A percentile compares a stretch with the other conserved stretches of the same genome.
Evolutionary conservation across 1,140 invertebrate species (phyloP).

Genomic region (Diachasmimorpha longicaudata): DNA sequence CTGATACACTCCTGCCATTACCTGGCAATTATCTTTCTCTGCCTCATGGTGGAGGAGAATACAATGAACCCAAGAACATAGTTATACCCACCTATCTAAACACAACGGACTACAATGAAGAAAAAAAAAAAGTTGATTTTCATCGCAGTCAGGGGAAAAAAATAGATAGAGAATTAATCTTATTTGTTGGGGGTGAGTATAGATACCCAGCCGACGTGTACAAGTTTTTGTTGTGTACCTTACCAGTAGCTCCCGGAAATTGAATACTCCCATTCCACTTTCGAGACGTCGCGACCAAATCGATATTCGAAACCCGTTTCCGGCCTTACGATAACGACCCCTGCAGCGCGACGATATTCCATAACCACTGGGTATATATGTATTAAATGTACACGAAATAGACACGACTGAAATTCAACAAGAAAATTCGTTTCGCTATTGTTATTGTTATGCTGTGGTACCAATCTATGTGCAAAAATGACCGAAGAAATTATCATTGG

Average conservation of each 20-base stretch:
- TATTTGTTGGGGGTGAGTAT: background rate
- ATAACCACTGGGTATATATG: background rate
- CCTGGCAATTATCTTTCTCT: too few species aligned
- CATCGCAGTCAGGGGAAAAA: background rate
- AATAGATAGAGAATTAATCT: conserved; percentile 1
- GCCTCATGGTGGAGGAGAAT: too few species aligned
- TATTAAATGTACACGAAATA: background rate
- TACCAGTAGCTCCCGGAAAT: conserved; percentile 11
- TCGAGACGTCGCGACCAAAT: conserved; percentile 15
- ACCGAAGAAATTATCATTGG: background rate
- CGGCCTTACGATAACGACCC: conserved; percentile 7
- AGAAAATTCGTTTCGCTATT: background rate
- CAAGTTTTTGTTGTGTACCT: background rate
- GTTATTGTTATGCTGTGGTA: background rate
- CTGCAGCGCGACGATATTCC: background rate
- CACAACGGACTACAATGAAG: background rate
- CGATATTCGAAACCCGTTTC: conserved; percentile 15
- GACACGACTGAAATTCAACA: background rate
- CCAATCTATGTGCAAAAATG: background rate
- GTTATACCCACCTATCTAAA: background rate
- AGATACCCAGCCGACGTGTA: conserved; percentile 1
- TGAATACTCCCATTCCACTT: conserved; percentile 11
- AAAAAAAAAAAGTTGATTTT: background rate
- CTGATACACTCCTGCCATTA: too few species aligned
- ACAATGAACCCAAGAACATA: too few species aligned